A percentile compares a stretch with the other conserved stretches of the same genome.
These are phyloP conservation scores for Platanista minor DNA, from an alignment of 2,113 vertebrate genomes.

Conservation along the genomic window DNA sequence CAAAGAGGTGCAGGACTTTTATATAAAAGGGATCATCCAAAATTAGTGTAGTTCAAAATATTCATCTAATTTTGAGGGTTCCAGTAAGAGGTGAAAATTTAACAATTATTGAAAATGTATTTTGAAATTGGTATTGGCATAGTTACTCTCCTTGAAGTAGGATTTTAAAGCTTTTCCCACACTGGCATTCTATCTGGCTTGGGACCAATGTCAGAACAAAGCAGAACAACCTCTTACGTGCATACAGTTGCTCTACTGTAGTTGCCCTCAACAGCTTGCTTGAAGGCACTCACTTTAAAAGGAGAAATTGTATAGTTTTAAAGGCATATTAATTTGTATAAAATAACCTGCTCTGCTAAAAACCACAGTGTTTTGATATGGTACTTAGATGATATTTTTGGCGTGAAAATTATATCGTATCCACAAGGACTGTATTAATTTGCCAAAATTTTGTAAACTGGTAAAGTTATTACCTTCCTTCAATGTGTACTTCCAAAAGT, in stretches of 20 bases:
- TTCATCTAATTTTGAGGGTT: slow-evolving; percentile 38
- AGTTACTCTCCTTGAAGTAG: slow-evolving; percentile 44
- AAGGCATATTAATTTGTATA: slow-evolving; percentile 54
- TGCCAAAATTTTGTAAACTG: background rate
- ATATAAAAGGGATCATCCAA: slow-evolving; percentile 48
- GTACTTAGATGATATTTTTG: slow-evolving; percentile 52
- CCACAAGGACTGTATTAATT: background rate
- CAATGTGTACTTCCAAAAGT: background rate
- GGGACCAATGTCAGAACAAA: slow-evolving; percentile 74
- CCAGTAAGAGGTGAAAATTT: slow-evolving; percentile 54
- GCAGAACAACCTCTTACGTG: slow-evolving; percentile 55
- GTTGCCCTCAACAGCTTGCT: slow-evolving; percentile 37
- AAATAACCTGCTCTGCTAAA: slow-evolving; percentile 55
- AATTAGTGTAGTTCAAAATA: slow-evolving; percentile 15
- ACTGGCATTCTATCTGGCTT: slow-evolving; percentile 55
- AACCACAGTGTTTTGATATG: slow-evolving; percentile 25
- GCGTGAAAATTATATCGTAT: background rate
- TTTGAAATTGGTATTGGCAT: slow-evolving; percentile 23
- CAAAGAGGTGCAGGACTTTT: slow-evolving; percentile 3
- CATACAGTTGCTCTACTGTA: slow-evolving; percentile 29
- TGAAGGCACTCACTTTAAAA: background rate
- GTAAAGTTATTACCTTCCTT: background rate
- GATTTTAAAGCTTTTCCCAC: slow-evolving; percentile 58
- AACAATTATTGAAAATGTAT: slow-evolving; percentile 15
- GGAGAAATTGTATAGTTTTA: background rate